These are phyloP conservation scores for Oikopleura albicans DNA, from an alignment of 23 tunicate species.

Conservation along the genomic window DNA sequence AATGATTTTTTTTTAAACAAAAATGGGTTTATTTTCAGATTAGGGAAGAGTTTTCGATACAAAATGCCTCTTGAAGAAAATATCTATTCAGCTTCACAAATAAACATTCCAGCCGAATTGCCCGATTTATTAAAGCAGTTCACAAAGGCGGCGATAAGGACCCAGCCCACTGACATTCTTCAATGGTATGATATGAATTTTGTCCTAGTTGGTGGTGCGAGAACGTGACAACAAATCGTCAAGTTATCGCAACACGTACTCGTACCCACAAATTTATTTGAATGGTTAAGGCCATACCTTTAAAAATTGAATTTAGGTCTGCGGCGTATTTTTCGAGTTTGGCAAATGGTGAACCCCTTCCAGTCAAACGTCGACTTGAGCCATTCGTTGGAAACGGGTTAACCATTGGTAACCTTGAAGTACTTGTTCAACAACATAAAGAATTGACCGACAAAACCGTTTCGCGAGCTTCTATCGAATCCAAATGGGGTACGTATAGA, in stretches of 20 bases:
- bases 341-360: constrained; percentile 47
- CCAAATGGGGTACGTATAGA: not conserved
- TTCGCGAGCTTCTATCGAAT: not conserved
- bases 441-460: not conserved
- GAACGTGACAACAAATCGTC: not conserved
- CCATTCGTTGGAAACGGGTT: constrained; percentile 41
- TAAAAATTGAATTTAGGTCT: not conserved
- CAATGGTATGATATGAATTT: constrained; percentile 75
- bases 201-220: too few species aligned
- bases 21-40: too few species aligned
- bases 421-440: constrained; percentile 37
- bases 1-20: too few species aligned
- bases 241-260: not conserved
- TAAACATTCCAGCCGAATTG: constrained; percentile 73
- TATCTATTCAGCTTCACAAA: constrained; percentile 90
- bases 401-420: constrained; percentile 73
- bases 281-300: too few species aligned
- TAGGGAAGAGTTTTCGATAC: not conserved
- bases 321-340: constrained; percentile 56
- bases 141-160: constrained; percentile 89
- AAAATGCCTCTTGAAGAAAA: constrained; percentile 68
- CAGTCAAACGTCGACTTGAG: constrained; percentile 68
- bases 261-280: not conserved
- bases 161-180: constrained; percentile 80
- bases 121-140: constrained; percentile 79